Evolutionary conservation across 2,797 vertebrate species (phyloP), one percentile per base, ranked within the genome.

Genomic region (Tinamus major): DNA sequence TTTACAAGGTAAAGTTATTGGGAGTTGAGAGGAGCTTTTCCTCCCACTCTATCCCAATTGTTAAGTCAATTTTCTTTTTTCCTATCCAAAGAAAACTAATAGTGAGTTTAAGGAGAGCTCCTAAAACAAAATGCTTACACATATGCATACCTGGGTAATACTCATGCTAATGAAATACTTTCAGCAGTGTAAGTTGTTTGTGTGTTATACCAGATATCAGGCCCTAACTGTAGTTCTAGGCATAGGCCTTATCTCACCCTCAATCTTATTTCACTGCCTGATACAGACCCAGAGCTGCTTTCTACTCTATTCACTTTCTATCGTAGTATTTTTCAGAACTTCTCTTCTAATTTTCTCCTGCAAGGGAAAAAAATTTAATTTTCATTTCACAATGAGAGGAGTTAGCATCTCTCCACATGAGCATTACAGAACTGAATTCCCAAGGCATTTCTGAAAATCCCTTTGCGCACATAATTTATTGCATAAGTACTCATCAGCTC

Each of bases 401-500:
- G 23, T 55, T 17, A n/a, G 49, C 37, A 53, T 53, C 35, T 13
- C 10, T 71, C 49, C 27, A 41, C 14, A 20, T 71, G 39, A 41
- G 37, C 27, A 13, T 21, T 64, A 85, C 21, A 87, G 63, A 26
- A 75, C 46, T 67, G 55, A 90, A 94, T 67, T 95, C 79, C 79
- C 87, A 84, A 21, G 42, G 8, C 55, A 75, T 27, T 79, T 51
- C 63, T 62, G 39, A 69, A 78, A 72, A 80, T 5, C 58, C 13
- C 65, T 8, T 6, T 33, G 67, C 31, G 17, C 29, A 71, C 37
- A 75, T 31, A 72, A 35, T 83, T 93, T 76, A 81, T 84, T 65
- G 78, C 21, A 91, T 77, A 87, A 96, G 29, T 71, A 74, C 87
- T 95, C 77, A 94, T 86, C 87, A 94, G 69, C 63, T 84, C 77